Conservation (phyloP, 2,888 invertebrate genomes). For the Hedychridium roseum region DNA sequence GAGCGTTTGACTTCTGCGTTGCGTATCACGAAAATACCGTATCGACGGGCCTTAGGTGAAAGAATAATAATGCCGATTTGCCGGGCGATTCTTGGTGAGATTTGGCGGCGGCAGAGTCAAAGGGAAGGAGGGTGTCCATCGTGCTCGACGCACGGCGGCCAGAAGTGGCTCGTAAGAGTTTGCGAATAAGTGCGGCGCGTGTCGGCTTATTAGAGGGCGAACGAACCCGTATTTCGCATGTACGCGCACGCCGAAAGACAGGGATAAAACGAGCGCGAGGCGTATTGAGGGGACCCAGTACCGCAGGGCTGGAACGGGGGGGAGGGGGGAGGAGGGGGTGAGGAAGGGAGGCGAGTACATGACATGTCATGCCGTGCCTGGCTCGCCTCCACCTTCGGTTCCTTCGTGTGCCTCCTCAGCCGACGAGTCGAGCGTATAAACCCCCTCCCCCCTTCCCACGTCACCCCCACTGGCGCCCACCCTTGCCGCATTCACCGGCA, state of each 20-base stretch:
- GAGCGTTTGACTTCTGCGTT: too few relatives aligned
- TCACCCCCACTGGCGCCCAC: slow-evolving; percentile 10
- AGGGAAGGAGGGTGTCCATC: slow-evolving; percentile 7
- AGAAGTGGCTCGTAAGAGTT: slow-evolving; percentile 19
- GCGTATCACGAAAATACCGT: too few relatives aligned
- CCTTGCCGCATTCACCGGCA: slow-evolving; percentile 55
- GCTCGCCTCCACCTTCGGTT: slow-evolving; percentile 46
- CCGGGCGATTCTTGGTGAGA: too few relatives aligned
- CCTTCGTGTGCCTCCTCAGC: slow-evolving; percentile 12
- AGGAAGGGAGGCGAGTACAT: slow-evolving; percentile 33
- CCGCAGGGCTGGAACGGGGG: slow-evolving; percentile 17
- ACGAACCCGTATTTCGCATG: slow-evolving; percentile 20
- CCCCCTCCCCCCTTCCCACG: slow-evolving; percentile 1
- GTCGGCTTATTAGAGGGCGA: slow-evolving; percentile 35
- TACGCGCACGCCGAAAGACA: slow-evolving; percentile 9
- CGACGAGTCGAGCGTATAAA: not conserved
- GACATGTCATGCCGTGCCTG: slow-evolving; percentile 53
- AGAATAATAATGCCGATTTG: too few relatives aligned
- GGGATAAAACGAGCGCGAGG: slow-evolving; percentile 7
- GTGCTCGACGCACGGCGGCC: slow-evolving; percentile 16
- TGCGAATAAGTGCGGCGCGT: slow-evolving; percentile 28
- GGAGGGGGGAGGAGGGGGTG: slow-evolving; percentile 25
- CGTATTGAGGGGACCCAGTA: slow-evolving; percentile 3
- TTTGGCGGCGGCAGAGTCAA: slow-evolving; percentile 12
- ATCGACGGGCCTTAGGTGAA: too few relatives aligned